Evolutionary conservation across 2,797 vertebrate genomes (phyloP).

Genomic region (Petrocephalus schoutedeni): DNA sequence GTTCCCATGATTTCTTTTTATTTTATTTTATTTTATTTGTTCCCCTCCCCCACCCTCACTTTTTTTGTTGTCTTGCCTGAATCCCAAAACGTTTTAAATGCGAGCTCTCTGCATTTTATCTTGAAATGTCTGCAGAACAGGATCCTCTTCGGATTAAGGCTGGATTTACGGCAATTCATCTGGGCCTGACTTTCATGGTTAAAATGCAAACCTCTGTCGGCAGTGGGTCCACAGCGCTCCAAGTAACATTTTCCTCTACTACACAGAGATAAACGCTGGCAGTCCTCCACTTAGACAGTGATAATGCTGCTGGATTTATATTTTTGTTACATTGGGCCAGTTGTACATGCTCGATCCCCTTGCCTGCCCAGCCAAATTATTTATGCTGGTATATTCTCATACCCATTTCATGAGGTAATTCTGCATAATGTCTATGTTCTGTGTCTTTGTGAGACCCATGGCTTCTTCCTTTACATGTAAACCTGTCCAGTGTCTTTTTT

Average conservation of each 20-base stretch:
- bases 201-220: conserved; percentile 19
- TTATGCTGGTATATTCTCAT: background rate
- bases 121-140: conserved; percentile 60
- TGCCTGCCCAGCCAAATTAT: background rate
- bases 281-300: background rate
- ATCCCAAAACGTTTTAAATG: conserved; percentile 16
- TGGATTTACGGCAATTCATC: conserved; percentile 51
- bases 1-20: background rate
- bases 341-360: background rate
- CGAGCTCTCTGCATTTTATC: conserved; percentile 54
- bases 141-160: conserved; percentile 62
- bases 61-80: background rate
- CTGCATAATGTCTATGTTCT: background rate
- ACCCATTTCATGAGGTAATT: background rate
- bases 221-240: background rate
- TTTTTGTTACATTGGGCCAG: background rate
- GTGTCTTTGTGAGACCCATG: background rate
- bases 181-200: conserved; percentile 51
- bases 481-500: background rate
- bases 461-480: background rate
- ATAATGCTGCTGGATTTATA: background rate
- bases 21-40: background rate
- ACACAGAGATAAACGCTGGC: background rate
- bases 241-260: background rate
- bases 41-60: background rate